phyloP scores from a whole-genome alignment of 2,113 vertebrate genomes.

The Macheiramphus alcinus region DNA sequence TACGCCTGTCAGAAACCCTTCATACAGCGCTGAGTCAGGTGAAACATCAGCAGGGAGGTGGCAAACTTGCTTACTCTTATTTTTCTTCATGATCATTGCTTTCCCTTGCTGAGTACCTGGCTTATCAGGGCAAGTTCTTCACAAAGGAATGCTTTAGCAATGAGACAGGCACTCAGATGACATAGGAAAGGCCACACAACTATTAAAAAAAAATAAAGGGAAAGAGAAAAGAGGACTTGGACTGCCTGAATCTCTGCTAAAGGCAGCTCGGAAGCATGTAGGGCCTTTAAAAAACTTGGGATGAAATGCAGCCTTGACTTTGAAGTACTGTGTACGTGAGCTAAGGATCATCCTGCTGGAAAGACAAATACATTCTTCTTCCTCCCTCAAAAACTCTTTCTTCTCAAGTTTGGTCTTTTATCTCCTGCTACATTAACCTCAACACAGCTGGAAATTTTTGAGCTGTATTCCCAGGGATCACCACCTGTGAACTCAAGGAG shows the following conservation, averaged over 20 bases:
- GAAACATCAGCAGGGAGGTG: constrained; percentile 7
- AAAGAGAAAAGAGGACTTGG: background rate
- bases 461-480: background rate
- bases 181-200: background rate
- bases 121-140: background rate
- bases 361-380: background rate
- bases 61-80: constrained; percentile 5
- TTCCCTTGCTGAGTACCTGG: background rate
- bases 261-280: background rate
- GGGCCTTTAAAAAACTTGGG: background rate
- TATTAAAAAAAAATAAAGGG: background rate
- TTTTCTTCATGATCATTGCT: background rate
- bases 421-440: background rate
- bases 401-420: background rate
- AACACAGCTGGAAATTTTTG: background rate
- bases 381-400: background rate
- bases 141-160: background rate
- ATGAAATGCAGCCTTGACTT: background rate
- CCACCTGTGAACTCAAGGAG: background rate
- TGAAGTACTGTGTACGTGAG: background rate
- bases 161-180: background rate
- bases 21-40: background rate
- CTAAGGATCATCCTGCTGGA: background rate
- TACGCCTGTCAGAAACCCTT: background rate
- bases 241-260: background rate